Conservation (phyloP, 2,797 vertebrate species). For the Acropternis orthonyx region DNA sequence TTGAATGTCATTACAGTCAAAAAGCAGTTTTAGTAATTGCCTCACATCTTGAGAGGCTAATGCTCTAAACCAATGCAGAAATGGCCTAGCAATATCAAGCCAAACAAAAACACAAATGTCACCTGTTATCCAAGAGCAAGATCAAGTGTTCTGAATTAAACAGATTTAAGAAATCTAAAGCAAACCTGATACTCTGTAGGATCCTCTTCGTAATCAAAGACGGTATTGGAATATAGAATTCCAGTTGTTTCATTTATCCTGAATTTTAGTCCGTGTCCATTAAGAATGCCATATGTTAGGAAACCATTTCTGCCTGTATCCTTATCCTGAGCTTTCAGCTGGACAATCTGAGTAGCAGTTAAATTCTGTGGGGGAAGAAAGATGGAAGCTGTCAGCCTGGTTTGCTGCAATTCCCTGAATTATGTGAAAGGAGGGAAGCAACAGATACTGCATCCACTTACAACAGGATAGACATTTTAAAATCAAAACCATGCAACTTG, state of each 20-base stretch:
- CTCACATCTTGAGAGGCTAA: background rate
- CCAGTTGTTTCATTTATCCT: slow-evolving; percentile 59
- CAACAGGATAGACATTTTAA: background rate
- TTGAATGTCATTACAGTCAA: background rate
- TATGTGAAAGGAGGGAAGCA: background rate
- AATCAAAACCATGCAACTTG: background rate
- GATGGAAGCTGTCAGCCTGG: background rate
- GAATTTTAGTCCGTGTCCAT: background rate
- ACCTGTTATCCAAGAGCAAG: background rate
- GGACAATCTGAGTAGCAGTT: background rate
- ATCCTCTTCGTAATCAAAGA: slow-evolving; percentile 70
- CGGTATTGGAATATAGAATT: slow-evolving; percentile 41
- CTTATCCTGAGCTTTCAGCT: slow-evolving; percentile 46
- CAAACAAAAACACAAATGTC: background rate
- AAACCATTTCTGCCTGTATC: slow-evolving; percentile 60
- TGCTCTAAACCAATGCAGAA: background rate
- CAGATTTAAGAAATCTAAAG: background rate
- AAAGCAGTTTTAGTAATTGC: background rate
- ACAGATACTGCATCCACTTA: background rate
- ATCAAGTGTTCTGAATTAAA: background rate
- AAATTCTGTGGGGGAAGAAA: background rate
- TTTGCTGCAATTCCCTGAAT: background rate
- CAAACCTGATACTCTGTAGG: slow-evolving; percentile 65
- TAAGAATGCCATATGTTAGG: slow-evolving; percentile 55
- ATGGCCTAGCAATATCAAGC: background rate